Evolutionary conservation across 1,140 invertebrate genomes (phyloP), one percentile per base, ranked within the genome.

Genomic region (Brachionus calyciflorus): DNA sequence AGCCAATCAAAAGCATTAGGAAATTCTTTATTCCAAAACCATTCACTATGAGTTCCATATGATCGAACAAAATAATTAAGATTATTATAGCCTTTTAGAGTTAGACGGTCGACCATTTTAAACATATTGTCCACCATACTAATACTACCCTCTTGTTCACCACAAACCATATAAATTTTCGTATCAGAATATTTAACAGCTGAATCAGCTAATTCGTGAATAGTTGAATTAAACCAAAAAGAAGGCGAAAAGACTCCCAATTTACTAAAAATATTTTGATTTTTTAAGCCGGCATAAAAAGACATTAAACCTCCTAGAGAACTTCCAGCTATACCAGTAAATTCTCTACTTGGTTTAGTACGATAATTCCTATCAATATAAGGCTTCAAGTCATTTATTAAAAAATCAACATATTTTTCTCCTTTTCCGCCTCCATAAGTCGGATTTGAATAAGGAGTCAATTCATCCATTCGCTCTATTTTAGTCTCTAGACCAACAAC

Each of bases 11-110:
- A 44, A 12, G 70, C 70, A 26, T 24, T 40, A 6, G 49, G 51
- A 76, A 76, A 76, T 30, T 57, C 70, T 41, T 44, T 41, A 26
- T 17, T 76, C 70, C 70, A 76, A 30, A 76, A 76, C 33, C 49
- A 55, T 60, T 76, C 70, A 28, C 30, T 53, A 44, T 76, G 70
- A 37, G 17, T 24, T 5, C 70, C 70, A 46, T 76, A 21, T 3
- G 30, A 17, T 41, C 21, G 21, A 1, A 76, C 21, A 24, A 41
- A 17, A 55, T 55, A n/a, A n/a, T 76, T 55, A 37, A 76, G 1
- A 26, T 51, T 53, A 3, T 37, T 10, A 21, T 41, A 55, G 26
- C 19, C 49, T n/a, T 53, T 55, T 44, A n/a, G 12, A 9, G 9
- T 10, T 41, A 76, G 21, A 37, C 33, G 19, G 12, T 60, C 19